Evolutionary conservation across 2,113 vertebrate genomes (phyloP), one percentile per base, ranked within the genome.

Genomic region (Cranoglanis bouderius): DNA sequence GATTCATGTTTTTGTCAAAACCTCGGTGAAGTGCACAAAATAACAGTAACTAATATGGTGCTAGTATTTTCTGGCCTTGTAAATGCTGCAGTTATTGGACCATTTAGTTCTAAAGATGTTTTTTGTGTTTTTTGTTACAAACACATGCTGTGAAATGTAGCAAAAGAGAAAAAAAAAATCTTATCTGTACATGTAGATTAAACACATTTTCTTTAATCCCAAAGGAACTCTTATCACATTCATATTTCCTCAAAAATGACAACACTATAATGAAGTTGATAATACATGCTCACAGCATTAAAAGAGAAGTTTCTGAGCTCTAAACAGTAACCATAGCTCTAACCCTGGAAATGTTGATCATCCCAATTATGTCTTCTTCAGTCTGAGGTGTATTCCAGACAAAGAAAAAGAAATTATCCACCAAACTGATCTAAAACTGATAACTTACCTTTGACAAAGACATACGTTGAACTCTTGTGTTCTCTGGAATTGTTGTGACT

Each of bases 371-470:
- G 21, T 40, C 43, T 35, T n/a, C 43, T 70, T n/a, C 29, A 59
- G 5, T 18, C 13, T 43, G 24, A 77, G 14, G 21, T 77, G 35
- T 57, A 77, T 59, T 87, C n/a, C 40, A 35, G 9, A 3, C 63
- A 32, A 32, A 32, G 9, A 21, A 16, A 63, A 65, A 29, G 14
- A 49, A 77, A 49, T 13, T 26, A 78, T 2, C 24, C 43, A 78
- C 12, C 24, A 49, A 75, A 75, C 40, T 75, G 24, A 29, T 43
- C 7, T 75, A 49, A 2, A 59, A 5, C 7, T n/a, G 16, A 18
- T n/a, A 78, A 40, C 96, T 96, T 92, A 98, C 97, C 97, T 97
- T 93, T 93, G 49, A 98, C 96, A 57, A 93, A 98, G 75, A 98
- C 91, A 0, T 98, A 98, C 14, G 95, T 92, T 16, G 85, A 84